Base-by-base conservation (phyloP, 2,113 vertebrate species). In the Numida meleagris region DNA sequence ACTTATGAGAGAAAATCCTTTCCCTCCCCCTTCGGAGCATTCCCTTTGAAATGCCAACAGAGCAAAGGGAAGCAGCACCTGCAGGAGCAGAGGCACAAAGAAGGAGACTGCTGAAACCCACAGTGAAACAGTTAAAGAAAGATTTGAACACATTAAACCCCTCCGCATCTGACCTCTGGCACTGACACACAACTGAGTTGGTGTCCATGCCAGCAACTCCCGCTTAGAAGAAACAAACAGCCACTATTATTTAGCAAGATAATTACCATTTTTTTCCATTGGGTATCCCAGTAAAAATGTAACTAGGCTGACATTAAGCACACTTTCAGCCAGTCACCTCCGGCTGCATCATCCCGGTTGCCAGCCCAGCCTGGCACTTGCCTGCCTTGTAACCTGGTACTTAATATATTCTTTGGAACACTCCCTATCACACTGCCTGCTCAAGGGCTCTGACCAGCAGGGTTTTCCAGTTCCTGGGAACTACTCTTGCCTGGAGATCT, bases 181-280 rank as follows among this genome's bases (percentile, higher is more conserved):
- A 88, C 0, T 36, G 85, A 59, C 33, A 82, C 51, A 67, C 50
- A 63, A 63, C 82, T 89, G 75, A 7, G 51, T 16, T 91, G 79
- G 85, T 58, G 82, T 50, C 75, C 65, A 83, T 72, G 93, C 93
- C 91, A 94, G 63, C 88, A 62, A 36, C 57, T 92, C 31, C 88
- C 38, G 25, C 80, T 91, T 42, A 82, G 82, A 91, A 93, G 95
- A 95, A 95, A 97, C 88, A 95, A 95, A 91, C 87, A 97, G 79
- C 57, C 82, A 78, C 58, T 93, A 68, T 93, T 83, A 88, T 92
- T 70, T 63, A 90, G 82, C 66, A 34, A 33, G 40, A 68, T 57
- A 93, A 96, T 92, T 90, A 90, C 80, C 53, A 68, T 93, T 88
- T 94, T 57, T 91, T 95, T 95, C 93, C 92, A 86, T 31, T 76